These are phyloP conservation scores for Leptodactylus fuscus DNA, from an alignment of 2,113 vertebrate species.

Conservation along the genomic window DNA sequence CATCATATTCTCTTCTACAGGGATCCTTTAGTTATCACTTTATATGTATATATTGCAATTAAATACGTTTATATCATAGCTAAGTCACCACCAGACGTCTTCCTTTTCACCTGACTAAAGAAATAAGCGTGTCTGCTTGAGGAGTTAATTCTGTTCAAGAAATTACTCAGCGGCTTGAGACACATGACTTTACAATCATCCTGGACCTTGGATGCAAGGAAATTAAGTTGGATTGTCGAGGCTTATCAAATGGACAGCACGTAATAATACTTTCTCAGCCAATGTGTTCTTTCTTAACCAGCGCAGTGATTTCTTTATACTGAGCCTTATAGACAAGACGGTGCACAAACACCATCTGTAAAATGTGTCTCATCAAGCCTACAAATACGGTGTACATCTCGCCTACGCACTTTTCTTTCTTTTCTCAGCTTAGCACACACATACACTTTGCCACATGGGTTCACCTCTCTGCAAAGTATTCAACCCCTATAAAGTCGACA, in stretches of 20 bases:
- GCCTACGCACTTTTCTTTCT: slow-evolving; percentile 52
- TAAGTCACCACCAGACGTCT: not conserved
- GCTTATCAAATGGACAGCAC: slow-evolving; percentile 40
- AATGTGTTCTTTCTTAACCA: slow-evolving; percentile 21
- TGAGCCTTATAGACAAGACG: slow-evolving; percentile 46
- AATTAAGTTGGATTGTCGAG: slow-evolving; percentile 38
- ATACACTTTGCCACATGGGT: slow-evolving; percentile 38
- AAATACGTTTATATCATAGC: not conserved
- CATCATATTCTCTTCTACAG: too few relatives aligned
- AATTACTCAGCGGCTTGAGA: slow-evolving; percentile 25
- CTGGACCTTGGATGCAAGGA: not conserved
- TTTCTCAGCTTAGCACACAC: slow-evolving; percentile 47
- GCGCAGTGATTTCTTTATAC: slow-evolving; percentile 47
- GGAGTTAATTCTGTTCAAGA: slow-evolving; percentile 4
- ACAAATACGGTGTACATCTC: slow-evolving; percentile 44
- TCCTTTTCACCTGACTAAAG: not conserved
- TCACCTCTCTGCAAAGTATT: slow-evolving; percentile 9
- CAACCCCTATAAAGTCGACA: not conserved
- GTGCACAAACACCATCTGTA: slow-evolving; percentile 60
- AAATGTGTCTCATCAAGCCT: slow-evolving; percentile 55
- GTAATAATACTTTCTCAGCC: slow-evolving; percentile 22
- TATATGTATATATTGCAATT: not conserved
- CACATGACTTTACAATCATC: slow-evolving; percentile 12
- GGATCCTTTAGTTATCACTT: not conserved
- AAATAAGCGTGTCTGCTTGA: not conserved